A percentile compares a stretch with the other conserved stretches of the same genome.
phyloP scores from a whole-genome alignment of 2,797 vertebrate genomes.

The Hoplostethus mediterraneus region DNA sequence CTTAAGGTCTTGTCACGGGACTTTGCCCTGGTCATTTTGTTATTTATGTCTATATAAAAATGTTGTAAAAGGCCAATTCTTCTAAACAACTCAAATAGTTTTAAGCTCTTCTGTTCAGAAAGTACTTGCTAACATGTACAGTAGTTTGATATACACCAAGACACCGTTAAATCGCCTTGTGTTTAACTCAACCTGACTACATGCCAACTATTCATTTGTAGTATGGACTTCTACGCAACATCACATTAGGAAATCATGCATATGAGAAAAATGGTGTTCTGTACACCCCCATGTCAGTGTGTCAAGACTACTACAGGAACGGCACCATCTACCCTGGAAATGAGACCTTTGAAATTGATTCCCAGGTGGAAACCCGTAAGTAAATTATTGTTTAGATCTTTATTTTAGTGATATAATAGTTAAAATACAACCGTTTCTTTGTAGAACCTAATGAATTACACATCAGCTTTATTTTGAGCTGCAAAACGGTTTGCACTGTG shows the following conservation, averaged over 20 bases:
- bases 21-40: slow-evolving; percentile 52
- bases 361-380: slow-evolving; percentile 88
- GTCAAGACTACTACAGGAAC: slow-evolving; percentile 91
- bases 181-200: neutral
- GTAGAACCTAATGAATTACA: neutral
- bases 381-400: neutral
- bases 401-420: neutral
- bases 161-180: neutral
- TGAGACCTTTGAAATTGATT: slow-evolving; percentile 93
- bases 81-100: neutral
- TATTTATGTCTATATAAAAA: neutral
- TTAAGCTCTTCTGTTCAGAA: neutral
- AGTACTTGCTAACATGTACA: neutral
- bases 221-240: slow-evolving; percentile 88
- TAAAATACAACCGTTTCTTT: neutral
- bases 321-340: slow-evolving; percentile 90
- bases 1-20: slow-evolving; percentile 39
- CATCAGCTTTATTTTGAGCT: neutral
- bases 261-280: slow-evolving; percentile 84
- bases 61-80: neutral
- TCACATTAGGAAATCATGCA: slow-evolving; percentile 92
- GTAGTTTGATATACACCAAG: neutral
- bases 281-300: slow-evolving; percentile 86
- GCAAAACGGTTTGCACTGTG: neutral
- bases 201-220: slow-evolving; percentile 56